These are phyloP conservation scores for Pelobates cultripes DNA, from an alignment of 2,797 vertebrate species.

Conservation along the genomic window DNA sequence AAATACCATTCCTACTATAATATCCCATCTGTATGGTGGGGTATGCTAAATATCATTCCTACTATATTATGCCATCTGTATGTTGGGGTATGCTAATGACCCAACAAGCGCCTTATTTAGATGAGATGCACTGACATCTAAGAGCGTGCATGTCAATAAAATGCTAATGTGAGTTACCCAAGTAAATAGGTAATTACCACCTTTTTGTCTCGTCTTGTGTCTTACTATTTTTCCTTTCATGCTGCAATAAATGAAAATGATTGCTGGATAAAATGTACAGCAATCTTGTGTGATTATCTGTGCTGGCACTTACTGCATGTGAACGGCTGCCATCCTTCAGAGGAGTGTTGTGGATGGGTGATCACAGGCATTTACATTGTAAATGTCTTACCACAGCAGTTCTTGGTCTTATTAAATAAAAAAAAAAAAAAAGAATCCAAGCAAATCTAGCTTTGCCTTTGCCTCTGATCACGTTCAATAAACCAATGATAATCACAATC, in stretches of 20 bases:
- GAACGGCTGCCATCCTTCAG: conserved; percentile 33
- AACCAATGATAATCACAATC: neutral
- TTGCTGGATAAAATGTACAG: conserved; percentile 54
- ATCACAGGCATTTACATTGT: conserved; percentile 51
- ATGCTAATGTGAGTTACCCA: conserved; percentile 45
- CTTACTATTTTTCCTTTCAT: conserved; percentile 44
- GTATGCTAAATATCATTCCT: too few species aligned
- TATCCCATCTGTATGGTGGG: too few species aligned
- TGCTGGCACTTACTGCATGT: conserved; percentile 36
- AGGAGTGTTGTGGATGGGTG: conserved; percentile 42
- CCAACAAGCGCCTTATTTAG: conserved; percentile 14
- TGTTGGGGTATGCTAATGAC: conserved; percentile 32
- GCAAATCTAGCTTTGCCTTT: neutral
- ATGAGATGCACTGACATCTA: conserved; percentile 14
- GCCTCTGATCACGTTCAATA: neutral
- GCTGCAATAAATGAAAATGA: conserved; percentile 53
- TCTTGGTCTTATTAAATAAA: conserved; percentile 7
- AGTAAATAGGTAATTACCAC: conserved; percentile 52
- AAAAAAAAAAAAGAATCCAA: neutral
- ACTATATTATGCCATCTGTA: neutral
- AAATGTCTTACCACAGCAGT: conserved; percentile 39
- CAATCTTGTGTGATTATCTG: conserved; percentile 52
- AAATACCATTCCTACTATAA: too few species aligned
- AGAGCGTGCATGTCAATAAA: conserved; percentile 33
- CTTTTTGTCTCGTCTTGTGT: conserved; percentile 42